Base-by-base conservation (phyloP, 2,888 invertebrate genomes). In the Agonopterix subpropinquella region DNA sequence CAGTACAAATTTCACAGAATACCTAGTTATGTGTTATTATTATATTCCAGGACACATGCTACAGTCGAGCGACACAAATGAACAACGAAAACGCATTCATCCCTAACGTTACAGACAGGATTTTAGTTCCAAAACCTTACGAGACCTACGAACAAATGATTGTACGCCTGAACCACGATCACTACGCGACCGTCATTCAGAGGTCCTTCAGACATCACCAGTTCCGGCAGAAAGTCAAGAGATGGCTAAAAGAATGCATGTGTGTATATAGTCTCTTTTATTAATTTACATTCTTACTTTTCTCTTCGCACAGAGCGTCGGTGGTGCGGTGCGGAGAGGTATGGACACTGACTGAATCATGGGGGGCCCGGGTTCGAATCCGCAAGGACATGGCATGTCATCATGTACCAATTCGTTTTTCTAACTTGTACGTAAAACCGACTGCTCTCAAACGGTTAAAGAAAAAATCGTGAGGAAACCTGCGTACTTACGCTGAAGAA, bases 131-230 rank as follows among this genome's bases (percentile, higher is more conserved):
- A 0, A 87, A 89, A 47, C 89, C 89, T 0, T 95, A 94, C 65
- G 92, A 93, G 71, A 91, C 91, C 0, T 91, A 91, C 52, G 92
- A 91, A 0, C 90, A 92, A 62, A 89, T 90, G 77, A 81, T 90
- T 45, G 78, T 71, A 35, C 81, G 91, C 2, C 78, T 92, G 48
- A 90, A 91, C 58, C 89, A 91, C 52, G 76, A 90, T 37, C 83
- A 89, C 56, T 91, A 87, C 65, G 90, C 91, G 36, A 70, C 89
- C 8, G 77, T 91, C 43, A 93, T 95, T 57, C 95, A 95, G 67
- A 86, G 92, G 53, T 89, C 91, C 48, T 92, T 90, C 64, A 84
- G 90, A 53, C 90, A 90, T 45, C 89, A 92, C 73, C 89, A 88
- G 63, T 89, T 84, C 54, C 69, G 89, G 28, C 73, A 79, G 59